phyloP scores from a whole-genome alignment of 2,797 vertebrate genomes.

The Malacoraja senta region DNA sequence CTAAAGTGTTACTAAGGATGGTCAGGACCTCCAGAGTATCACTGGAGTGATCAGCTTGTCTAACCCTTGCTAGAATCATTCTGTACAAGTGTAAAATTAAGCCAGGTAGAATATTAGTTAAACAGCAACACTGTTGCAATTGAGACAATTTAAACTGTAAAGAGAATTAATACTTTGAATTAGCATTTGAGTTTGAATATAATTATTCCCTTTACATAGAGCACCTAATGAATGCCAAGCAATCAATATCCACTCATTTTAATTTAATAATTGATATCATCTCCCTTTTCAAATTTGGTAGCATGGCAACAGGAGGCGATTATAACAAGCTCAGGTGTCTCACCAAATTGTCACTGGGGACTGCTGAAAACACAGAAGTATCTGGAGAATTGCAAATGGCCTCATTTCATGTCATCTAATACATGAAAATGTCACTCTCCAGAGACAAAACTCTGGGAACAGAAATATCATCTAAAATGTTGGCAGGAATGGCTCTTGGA shows the following conservation, averaged over 20 bases:
- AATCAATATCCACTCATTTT: not conserved
- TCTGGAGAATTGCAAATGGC: not conserved
- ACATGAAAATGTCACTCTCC: not conserved
- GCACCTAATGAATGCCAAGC: not conserved
- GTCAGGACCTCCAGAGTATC: not conserved
- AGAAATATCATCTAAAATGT: not conserved
- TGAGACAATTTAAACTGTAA: not conserved
- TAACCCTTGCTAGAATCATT: not conserved
- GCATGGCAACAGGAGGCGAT: not conserved
- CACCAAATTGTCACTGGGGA: not conserved
- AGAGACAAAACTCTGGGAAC: not conserved
- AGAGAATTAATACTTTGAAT: not conserved
- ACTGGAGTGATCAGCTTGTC: too few relatives aligned
- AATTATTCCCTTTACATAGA: not conserved
- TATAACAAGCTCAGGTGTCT: not conserved
- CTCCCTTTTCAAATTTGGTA: constrained; percentile 7
- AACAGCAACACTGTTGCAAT: not conserved
- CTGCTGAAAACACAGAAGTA: not conserved
- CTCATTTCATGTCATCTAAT: not conserved
- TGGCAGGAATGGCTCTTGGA: not conserved
- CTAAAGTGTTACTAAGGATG: not conserved
- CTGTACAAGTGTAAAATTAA: not conserved
- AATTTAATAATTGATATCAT: not conserved
- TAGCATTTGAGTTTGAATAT: not conserved
- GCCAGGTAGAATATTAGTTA: not conserved